Conservation (phyloP, 2,888 invertebrate genomes). For the Eurytoma adleriae region DNA sequence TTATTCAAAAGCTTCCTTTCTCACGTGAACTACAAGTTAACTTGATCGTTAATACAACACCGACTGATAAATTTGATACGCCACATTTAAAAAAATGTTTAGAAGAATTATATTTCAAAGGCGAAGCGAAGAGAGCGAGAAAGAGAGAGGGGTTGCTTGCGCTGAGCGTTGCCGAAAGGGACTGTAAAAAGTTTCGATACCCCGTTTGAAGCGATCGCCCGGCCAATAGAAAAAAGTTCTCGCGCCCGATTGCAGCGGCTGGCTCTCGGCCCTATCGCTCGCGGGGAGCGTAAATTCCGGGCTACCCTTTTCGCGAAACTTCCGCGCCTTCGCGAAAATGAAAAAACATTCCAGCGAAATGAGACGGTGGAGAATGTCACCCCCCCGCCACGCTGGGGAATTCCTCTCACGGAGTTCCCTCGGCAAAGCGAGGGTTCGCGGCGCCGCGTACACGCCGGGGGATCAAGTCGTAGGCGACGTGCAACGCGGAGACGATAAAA, state of each 20-base stretch:
- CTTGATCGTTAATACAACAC: too few species aligned
- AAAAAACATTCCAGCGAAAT: conserved; percentile 40
- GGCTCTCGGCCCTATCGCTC: too few species aligned
- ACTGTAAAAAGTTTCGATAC: conserved; percentile 37
- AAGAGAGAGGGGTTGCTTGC: too few species aligned
- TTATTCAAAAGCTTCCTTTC: too few species aligned
- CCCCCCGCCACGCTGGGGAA: background rate
- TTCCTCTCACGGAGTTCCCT: conserved; percentile 4
- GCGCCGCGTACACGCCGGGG: background rate
- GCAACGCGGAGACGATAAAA: too few species aligned
- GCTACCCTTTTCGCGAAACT: background rate
- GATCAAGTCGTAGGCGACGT: background rate
- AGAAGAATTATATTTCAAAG: too few species aligned
- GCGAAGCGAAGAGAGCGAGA: too few species aligned
- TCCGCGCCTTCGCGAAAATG: conserved; percentile 35
- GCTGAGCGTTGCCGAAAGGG: too few species aligned
- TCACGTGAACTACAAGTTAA: too few species aligned
- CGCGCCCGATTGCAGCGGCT: background rate
- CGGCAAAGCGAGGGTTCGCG: background rate
- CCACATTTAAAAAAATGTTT: too few species aligned
- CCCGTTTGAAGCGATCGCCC: conserved; percentile 16
- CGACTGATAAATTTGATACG: too few species aligned
- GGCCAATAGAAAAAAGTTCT: conserved; percentile 13
- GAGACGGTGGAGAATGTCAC: background rate
- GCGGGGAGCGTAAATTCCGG: too few species aligned